phyloP scores from a whole-genome alignment of 2,797 vertebrate genomes.

The Siniperca obscura region DNA sequence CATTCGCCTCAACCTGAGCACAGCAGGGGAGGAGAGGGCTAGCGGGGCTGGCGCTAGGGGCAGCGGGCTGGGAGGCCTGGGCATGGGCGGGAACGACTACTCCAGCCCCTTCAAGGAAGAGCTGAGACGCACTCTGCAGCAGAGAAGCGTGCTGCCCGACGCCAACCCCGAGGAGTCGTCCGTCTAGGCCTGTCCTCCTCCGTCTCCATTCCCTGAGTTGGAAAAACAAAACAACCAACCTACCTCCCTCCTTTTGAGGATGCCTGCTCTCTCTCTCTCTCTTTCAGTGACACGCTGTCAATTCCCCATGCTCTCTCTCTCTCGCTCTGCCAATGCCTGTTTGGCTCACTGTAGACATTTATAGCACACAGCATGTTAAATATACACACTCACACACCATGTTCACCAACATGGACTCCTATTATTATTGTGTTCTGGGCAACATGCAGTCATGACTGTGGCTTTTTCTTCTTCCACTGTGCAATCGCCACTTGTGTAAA shows the following conservation, averaged over 20 bases:
- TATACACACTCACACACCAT: conserved; percentile 69
- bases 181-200: conserved; percentile 84
- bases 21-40: conserved; percentile 89
- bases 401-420: conserved; percentile 67
- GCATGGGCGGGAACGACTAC: conserved; percentile 87
- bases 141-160: conserved; percentile 93
- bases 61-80: conserved; percentile 79
- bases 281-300: conserved; percentile 68
- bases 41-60: conserved; percentile 83
- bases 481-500: conserved; percentile 78
- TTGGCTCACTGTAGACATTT: conserved; percentile 78
- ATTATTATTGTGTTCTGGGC: conserved; percentile 68
- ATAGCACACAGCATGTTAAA: conserved; percentile 82
- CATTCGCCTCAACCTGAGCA: conserved; percentile 92
- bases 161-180: conserved; percentile 98
- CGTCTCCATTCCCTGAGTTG: conserved; percentile 53
- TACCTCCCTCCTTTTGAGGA: conserved; percentile 87
- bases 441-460: conserved; percentile 62
- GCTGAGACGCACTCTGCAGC: conserved; percentile 94
- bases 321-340: conserved; percentile 78
- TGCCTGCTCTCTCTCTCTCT: conserved; percentile 72
- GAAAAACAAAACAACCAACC: conserved; percentile 80
- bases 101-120: conserved; percentile 94
- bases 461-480: conserved; percentile 74
- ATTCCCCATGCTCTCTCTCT: conserved; percentile 52